Evolutionary conservation across 2,888 invertebrate genomes (phyloP), one percentile per base, ranked within the genome.

Genomic region (Drosophila incognita): DNA sequence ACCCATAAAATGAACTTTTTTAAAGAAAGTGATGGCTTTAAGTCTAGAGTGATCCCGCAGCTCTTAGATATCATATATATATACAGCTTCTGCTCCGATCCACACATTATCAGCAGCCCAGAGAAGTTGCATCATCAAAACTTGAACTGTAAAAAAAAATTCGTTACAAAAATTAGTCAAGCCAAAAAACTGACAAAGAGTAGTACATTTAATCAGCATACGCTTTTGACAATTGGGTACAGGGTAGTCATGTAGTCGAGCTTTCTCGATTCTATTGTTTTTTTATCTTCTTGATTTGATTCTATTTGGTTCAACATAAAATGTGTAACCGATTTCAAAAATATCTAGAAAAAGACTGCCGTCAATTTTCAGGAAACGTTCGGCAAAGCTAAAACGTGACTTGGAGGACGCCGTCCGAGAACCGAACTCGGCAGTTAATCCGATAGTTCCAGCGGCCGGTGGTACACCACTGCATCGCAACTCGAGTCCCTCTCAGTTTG

Each of bases 331-430:
- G 81, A 83, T 90, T 88, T 91, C 87, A 87, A 91, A 92, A 88
- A 92, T 90, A 92, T 92, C 91, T 92, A 93, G 92, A 93, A 92
- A 92, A 93, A 93, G 93, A 93, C 92, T 93, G 93, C 93, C 93
- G 92, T 93, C 93, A 92, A 90, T 92, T 92, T 93, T 93, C 95
- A 98, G 98, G 93, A 97, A 97, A 94, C 96, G 96, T 92, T 97
- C 97, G 92, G 97, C 97, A 80, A 97, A 96, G 93, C 95, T 99
- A 92, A 96, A 97, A 91, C 96, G 97, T 92, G 98, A 99, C 90
- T 93, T 99, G 56, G 98, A 98, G 93, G 98, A 98, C 91, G 98
- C 98, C 27, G 97, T 97, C 0, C 94, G 95, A 77, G 96, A 96
- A 91, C 94, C 95, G 21, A 83, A 81, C 52, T 82, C 91, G n/a